Base-by-base conservation (phyloP, 2,797 vertebrate genomes). In the Halcyon leucocephala region DNA sequence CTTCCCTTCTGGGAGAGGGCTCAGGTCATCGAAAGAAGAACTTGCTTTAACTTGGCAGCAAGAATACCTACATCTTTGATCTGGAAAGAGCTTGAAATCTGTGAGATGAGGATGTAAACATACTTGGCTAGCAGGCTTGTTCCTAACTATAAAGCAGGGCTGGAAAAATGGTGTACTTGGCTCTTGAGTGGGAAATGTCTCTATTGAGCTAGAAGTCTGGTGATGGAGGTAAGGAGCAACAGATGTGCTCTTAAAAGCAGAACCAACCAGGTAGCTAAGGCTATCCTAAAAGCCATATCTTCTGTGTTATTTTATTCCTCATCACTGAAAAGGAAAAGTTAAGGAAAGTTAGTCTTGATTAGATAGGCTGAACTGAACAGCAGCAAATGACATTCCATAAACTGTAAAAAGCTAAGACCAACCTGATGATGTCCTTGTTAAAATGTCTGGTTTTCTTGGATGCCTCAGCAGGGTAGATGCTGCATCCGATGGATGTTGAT, bases 391-490 rank as follows among this genome's bases (percentile, higher is more conserved):
- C 51, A 17, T 65, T 58, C 14, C n/a, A 35, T 51, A 20, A 92
- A 72, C 57, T 58, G 46, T 58, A 71, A 78, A 91, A 86, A 86
- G 49, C 76, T 58, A 10, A 66, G 70, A 12, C 9, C 2, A 35
- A 60, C 55, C 57, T 55, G 16, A 12, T 48, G 52, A 84, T 90
- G 25, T 25, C 61, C 25, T 15, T 83, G 76, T 69, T 67, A 67
- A 71, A 78, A 71, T 66, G 58, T 79, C 51, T 82, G 46, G 9
- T 62, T 90, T 81, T 86, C 19, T 58, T 90, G 94, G 77, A 82
- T 92, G 90, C 88, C 70, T 90, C 94, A 90, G 93, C 86, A 90
- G 88, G 58, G 70, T 51, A 28, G 79, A 55, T 78, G 73, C 54
- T 81, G 80, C 58, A 76, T 44, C 70, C 82, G 66, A 95, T 69